Evolutionary conservation across 2,797 vertebrate species (phyloP).

Genomic region (Gallinago solitaria): DNA sequence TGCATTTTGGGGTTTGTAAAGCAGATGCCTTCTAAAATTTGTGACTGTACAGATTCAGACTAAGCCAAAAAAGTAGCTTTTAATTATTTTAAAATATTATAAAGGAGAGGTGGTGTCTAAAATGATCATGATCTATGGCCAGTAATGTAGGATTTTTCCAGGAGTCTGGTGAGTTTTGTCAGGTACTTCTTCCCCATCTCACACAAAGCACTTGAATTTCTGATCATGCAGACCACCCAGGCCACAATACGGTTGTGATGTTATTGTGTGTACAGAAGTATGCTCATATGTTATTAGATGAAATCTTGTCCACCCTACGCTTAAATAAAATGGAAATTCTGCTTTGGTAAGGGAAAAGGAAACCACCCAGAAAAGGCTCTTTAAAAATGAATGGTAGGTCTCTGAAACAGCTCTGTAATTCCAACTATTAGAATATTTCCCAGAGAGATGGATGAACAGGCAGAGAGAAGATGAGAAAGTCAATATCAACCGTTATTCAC

Average conservation of each 20-base stretch:
- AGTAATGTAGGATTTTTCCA: neutral
- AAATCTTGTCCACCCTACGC: neutral
- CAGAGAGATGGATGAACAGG: slow-evolving; percentile 6
- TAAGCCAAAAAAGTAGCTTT: neutral
- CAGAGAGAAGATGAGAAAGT: slow-evolving; percentile 33
- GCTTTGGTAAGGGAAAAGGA: neutral
- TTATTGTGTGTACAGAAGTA: neutral
- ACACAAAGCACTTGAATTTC: neutral
- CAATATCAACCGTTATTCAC: slow-evolving; percentile 16
- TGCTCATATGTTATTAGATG: neutral
- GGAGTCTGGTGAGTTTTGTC: neutral
- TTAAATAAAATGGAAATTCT: neutral
- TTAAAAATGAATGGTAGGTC: neutral
- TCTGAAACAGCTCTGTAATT: neutral
- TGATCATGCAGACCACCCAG: neutral
- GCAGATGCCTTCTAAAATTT: neutral
- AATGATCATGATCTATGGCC: neutral
- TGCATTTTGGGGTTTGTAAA: neutral
- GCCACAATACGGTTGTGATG: neutral
- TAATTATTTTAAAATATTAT: neutral
- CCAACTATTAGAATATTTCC: neutral
- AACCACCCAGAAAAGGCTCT: neutral
- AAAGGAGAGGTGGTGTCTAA: neutral
- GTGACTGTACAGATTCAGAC: neutral
- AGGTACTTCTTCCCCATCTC: neutral